Percentiles rank a stretch among this genome's conserved stretches.
Conservation (phyloP, 2,113 vertebrate genomes). For the Corythoichthys intestinalis region DNA sequence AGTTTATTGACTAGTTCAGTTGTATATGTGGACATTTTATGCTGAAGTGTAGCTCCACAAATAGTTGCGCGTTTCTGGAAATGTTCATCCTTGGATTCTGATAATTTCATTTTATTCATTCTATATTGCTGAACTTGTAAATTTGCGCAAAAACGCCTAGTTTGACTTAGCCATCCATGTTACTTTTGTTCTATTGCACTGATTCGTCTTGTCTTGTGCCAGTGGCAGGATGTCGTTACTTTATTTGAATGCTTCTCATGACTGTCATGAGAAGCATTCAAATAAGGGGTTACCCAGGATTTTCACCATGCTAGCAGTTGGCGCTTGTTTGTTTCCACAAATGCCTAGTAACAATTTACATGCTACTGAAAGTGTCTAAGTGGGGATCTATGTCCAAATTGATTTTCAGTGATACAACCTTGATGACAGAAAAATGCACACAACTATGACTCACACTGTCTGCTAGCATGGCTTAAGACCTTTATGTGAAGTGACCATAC, state of each 20-base stretch:
- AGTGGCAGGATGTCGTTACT: background rate
- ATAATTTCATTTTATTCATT: constrained; percentile 10
- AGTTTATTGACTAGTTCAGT: background rate
- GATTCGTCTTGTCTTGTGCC: constrained; percentile 13
- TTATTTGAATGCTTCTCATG: no score
- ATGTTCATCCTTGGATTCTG: constrained; percentile 15
- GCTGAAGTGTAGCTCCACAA: background rate
- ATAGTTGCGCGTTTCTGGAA: constrained; percentile 20
- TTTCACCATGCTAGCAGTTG: constrained; percentile 14
- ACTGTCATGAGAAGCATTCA: no score
- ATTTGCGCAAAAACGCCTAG: constrained; percentile 12
- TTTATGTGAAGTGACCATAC: background rate
- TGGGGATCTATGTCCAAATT: background rate
- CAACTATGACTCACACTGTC: background rate
- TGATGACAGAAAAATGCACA: background rate
- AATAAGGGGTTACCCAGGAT: background rate
- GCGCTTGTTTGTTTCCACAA: background rate
- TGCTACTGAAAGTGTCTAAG: background rate
- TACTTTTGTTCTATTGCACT: constrained; percentile 27
- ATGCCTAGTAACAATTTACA: background rate
- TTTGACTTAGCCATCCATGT: constrained; percentile 20
- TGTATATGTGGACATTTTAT: background rate
- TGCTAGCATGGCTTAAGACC: constrained; percentile 9
- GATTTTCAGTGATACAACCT: background rate
- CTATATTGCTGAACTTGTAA: constrained; percentile 16